phyloP scores from a whole-genome alignment of 2,113 vertebrate genomes.

The Oncorhynchus masou region DNA sequence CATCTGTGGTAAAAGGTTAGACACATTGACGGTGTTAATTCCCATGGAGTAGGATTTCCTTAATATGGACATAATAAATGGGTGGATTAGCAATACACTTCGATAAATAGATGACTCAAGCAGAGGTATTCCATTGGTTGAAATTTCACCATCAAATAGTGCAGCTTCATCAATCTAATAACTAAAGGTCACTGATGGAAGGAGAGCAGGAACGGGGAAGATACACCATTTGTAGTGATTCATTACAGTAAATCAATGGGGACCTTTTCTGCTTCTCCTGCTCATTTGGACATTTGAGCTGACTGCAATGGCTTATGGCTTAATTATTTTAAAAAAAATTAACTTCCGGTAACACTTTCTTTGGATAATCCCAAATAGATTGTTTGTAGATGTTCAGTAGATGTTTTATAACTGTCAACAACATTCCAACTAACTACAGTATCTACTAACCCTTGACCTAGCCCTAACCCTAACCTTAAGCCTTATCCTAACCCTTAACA shows the following conservation, averaged over 20 bases:
- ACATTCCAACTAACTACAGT: too few species aligned
- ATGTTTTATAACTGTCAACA: too few species aligned
- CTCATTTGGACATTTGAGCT: conserved; percentile 17
- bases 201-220: conserved; percentile 31
- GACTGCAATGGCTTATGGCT: background rate
- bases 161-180: conserved; percentile 70
- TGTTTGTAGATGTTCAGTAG: too few species aligned
- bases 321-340: conserved; percentile 2
- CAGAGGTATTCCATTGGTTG: conserved; percentile 65
- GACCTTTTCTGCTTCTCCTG: conserved; percentile 43
- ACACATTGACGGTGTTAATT: conserved; percentile 17
- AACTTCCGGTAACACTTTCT: too few species aligned
- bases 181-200: conserved; percentile 72
- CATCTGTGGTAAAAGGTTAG: conserved; percentile 47
- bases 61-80: conserved; percentile 40
- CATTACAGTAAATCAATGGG: conserved; percentile 62
- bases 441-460: too few species aligned
- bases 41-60: conserved; percentile 14
- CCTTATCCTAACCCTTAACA: too few species aligned
- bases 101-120: conserved; percentile 68
- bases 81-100: conserved; percentile 37
- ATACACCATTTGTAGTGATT: conserved; percentile 59
- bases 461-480: too few species aligned
- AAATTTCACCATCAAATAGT: conserved; percentile 76
- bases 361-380: too few species aligned